These are phyloP conservation scores for Chrysaora quinquecirrha DNA, from an alignment of 30 jellyfish, hydroid and myxozoan species.

Conservation along the genomic window DNA sequence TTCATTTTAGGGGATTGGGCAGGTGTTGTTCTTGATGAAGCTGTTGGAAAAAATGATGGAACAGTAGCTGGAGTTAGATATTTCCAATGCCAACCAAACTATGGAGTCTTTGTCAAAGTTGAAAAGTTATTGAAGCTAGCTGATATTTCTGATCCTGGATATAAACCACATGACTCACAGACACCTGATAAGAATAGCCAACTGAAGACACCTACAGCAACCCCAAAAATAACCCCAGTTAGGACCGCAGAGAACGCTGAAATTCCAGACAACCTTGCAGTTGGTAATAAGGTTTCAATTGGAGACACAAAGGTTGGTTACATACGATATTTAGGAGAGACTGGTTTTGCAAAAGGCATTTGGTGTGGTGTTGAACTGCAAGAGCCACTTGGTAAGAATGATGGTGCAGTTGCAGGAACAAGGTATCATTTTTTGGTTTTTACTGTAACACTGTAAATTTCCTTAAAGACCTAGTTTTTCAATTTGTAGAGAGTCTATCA, in stretches of 20 bases:
- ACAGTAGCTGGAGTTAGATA: slow-evolving; percentile 95
- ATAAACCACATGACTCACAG: slow-evolving; percentile 40
- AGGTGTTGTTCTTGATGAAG: slow-evolving; percentile 93
- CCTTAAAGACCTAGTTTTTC: no score
- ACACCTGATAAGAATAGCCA: slow-evolving; percentile 18
- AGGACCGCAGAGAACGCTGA: slow-evolving; percentile 66
- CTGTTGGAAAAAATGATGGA: slow-evolving; percentile 97
- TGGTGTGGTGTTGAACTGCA: slow-evolving; percentile 99
- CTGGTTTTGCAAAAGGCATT: slow-evolving; percentile 97
- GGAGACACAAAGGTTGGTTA: slow-evolving; percentile 82
- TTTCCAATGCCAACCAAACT: slow-evolving; percentile 88
- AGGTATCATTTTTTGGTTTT: slow-evolving; percentile 79
- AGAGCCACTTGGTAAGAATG: slow-evolving; percentile 94
- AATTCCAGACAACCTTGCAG: slow-evolving; percentile 65
- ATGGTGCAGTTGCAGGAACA: slow-evolving; percentile 99
- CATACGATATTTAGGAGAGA: slow-evolving; percentile 82
- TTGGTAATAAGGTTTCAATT: slow-evolving; percentile 81
- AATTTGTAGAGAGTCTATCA: no score
- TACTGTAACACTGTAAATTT: no score
- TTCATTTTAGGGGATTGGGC: slow-evolving; percentile 90
- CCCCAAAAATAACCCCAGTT: slow-evolving; percentile 42
- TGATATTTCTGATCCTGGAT: slow-evolving; percentile 62
- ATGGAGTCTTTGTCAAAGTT: slow-evolving; percentile 93
- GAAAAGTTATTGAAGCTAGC: slow-evolving; percentile 77
- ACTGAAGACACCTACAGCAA: slow-evolving; percentile 18